Evolutionary conservation across 2,888 invertebrate genomes (phyloP).

Genomic region (Rhamnusium bicolor): DNA sequence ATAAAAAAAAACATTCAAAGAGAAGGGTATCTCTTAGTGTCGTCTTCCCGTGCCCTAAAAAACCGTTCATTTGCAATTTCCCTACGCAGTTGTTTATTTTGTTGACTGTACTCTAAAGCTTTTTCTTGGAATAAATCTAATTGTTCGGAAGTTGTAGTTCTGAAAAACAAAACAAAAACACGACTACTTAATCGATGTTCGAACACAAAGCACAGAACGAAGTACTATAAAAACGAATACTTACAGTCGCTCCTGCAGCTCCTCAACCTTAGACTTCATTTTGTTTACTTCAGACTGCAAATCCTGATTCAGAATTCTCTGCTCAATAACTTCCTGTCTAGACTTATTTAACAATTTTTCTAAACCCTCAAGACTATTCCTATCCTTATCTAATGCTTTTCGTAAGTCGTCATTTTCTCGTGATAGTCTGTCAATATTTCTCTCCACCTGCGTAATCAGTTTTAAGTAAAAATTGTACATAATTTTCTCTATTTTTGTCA

Average conservation of each 20-base stretch:
- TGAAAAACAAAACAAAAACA: conserved; percentile 42
- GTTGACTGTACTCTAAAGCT: conserved; percentile 73
- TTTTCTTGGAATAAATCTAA: conserved; percentile 73
- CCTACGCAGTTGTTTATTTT: conserved; percentile 72
- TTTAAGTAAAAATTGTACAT: neutral
- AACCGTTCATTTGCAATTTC: conserved; percentile 74
- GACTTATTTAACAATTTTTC: conserved; percentile 75
- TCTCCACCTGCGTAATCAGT: conserved; percentile 70
- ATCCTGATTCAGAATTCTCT: conserved; percentile 78
- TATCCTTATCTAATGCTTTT: conserved; percentile 70
- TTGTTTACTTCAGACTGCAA: conserved; percentile 76
- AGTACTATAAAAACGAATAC: conserved; percentile 53
- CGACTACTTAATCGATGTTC: neutral
- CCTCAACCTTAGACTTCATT: conserved; percentile 74
- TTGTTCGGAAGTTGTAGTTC: conserved; percentile 65
- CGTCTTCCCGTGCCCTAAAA: conserved; percentile 69
- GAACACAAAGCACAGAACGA: neutral
- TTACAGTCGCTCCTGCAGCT: conserved; percentile 74
- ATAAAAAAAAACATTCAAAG: conserved; percentile 54
- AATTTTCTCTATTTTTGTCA: conserved; percentile 18
- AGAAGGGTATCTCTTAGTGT: conserved; percentile 67
- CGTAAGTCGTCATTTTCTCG: conserved; percentile 70
- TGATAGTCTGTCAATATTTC: conserved; percentile 71
- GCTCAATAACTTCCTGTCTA: conserved; percentile 77
- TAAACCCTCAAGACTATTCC: conserved; percentile 72